These are phyloP conservation scores for Callipepla squamata DNA, from an alignment of 2,113 vertebrate species.

Conservation along the genomic window DNA sequence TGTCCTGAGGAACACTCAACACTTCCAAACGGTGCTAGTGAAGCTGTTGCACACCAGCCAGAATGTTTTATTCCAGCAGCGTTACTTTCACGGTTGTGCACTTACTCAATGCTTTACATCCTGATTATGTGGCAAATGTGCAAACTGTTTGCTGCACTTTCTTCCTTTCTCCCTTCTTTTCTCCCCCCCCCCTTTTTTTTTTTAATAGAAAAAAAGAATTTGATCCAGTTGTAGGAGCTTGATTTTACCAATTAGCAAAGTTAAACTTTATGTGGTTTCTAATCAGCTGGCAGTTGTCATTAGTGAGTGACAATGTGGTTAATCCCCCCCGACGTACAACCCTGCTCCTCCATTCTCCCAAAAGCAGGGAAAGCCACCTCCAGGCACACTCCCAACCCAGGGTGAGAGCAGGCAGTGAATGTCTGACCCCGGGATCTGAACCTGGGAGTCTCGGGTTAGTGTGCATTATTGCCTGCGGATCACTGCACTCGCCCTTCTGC, in stretches of 20 bases:
- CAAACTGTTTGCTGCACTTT: background rate
- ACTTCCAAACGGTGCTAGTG: background rate
- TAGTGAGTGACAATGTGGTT: constrained; percentile 52
- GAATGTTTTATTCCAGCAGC: background rate
- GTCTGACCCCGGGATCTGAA: constrained; percentile 2
- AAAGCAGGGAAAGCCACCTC: background rate
- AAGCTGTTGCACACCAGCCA: background rate
- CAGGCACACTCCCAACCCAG: background rate
- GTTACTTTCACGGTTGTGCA: background rate
- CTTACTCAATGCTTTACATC: background rate
- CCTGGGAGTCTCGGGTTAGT: constrained; percentile 48
- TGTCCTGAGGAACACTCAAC: background rate
- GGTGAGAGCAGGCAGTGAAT: background rate
- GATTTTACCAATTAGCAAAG: constrained; percentile 55
- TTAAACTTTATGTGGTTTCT: constrained; percentile 50
- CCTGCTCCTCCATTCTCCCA: constrained; percentile 8
- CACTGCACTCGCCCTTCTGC: background rate
- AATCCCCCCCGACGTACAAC: background rate
- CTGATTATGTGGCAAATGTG: background rate
- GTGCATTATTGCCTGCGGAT: background rate
- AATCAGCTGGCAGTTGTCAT: constrained; percentile 61
- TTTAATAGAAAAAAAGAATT: background rate
- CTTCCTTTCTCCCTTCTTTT: background rate
- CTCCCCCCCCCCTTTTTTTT: background rate
- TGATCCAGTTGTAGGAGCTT: background rate